Evolutionary conservation across 2,113 vertebrate species (phyloP).

Genomic region (Dissostichus mawsoni): DNA sequence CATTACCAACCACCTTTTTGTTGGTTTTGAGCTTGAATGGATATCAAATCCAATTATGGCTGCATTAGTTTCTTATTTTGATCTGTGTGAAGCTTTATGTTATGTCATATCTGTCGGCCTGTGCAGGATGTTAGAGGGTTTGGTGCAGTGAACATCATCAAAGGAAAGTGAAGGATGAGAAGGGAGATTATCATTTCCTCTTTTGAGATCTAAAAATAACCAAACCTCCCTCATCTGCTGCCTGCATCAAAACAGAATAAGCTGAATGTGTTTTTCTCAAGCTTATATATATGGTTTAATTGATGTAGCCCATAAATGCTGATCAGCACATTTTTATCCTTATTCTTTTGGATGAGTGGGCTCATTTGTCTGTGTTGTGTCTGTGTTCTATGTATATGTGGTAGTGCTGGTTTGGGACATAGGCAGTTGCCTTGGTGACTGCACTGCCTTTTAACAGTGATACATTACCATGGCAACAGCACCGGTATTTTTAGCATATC

Average conservation of each 20-base stretch:
- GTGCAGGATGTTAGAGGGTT: background rate
- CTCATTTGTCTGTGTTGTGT: constrained; percentile 10
- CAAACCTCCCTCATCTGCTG: constrained; percentile 27
- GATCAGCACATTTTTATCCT: too few relatives aligned
- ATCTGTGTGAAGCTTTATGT: background rate
- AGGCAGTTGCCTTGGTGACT: constrained; percentile 34
- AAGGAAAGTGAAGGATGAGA: background rate
- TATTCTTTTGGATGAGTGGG: background rate
- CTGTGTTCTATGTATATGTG: background rate
- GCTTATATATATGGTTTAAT: background rate
- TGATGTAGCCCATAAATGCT: too few relatives aligned
- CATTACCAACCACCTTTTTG: background rate
- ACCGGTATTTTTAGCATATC: constrained; percentile 26
- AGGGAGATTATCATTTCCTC: constrained; percentile 43
- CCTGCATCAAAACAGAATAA: constrained; percentile 33
- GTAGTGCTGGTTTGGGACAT: background rate
- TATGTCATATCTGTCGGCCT: background rate
- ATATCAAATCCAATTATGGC: background rate
- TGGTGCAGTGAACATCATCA: constrained; percentile 3
- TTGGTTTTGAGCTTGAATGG: background rate
- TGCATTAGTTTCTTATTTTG: background rate
- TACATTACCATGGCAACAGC: constrained; percentile 35
- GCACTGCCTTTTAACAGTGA: background rate
- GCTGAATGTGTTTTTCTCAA: constrained; percentile 18
- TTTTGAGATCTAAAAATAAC: constrained; percentile 52